Conservation (phyloP, 1,140 invertebrate species). For the Bilobella aurantiaca region DNA sequence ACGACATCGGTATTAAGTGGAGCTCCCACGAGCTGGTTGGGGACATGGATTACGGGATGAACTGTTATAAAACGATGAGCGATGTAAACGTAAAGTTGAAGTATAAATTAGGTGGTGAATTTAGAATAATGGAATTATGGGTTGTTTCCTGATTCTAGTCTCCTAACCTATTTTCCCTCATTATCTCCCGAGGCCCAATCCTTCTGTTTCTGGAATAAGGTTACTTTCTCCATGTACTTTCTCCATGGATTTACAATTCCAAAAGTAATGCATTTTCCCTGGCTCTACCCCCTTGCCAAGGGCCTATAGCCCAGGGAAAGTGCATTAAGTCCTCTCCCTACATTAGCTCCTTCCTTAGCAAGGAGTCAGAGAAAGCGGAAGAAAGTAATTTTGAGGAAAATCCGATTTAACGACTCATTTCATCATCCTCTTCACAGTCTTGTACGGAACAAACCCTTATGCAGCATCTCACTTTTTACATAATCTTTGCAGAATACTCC, state of each 20-base stretch:
- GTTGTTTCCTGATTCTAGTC: not conserved
- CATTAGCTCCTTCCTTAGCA: not conserved
- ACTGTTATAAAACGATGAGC: too few species aligned
- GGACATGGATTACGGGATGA: slow-evolving; percentile 78
- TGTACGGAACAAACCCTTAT: not conserved
- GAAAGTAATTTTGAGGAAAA: slow-evolving; percentile 36
- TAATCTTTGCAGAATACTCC: too few species aligned
- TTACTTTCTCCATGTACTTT: not conserved
- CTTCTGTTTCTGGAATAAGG: not conserved
- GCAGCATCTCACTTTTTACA: too few species aligned
- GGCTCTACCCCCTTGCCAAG: not conserved
- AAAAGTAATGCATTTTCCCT: not conserved
- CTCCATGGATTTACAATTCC: not conserved
- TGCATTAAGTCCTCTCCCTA: not conserved
- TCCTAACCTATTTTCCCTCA: not conserved
- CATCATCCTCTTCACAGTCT: slow-evolving; percentile 18
- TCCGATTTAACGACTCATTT: slow-evolving; percentile 36
- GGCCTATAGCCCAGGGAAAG: not conserved
- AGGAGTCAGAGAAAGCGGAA: slow-evolving; percentile 24
- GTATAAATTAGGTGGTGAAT: too few species aligned
- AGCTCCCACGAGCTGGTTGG: slow-evolving; percentile 76
- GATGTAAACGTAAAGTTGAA: too few species aligned
- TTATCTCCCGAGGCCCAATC: too few species aligned
- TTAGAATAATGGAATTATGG: not conserved
- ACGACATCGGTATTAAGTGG: slow-evolving; percentile 75